These are phyloP conservation scores for Octodonta nipae DNA, from an alignment of 2,888 invertebrate species.

Conservation along the genomic window DNA sequence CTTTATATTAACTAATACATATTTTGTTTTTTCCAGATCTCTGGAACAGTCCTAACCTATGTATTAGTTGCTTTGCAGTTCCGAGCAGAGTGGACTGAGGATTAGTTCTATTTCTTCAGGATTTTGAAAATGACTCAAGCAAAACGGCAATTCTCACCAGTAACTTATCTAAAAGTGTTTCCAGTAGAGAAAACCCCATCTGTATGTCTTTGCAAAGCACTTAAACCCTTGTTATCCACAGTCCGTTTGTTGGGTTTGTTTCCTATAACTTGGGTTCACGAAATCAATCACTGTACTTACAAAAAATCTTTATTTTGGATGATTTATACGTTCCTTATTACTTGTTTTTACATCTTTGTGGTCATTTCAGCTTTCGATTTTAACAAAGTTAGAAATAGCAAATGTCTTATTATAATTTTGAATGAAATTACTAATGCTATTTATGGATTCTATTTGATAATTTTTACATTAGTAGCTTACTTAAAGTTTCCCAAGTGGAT, in stretches of 20 bases:
- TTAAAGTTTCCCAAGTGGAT: constrained; percentile 23
- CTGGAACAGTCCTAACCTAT: constrained; percentile 20
- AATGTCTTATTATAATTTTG: constrained; percentile 25
- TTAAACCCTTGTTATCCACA: constrained; percentile 19
- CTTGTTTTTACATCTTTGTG: constrained; percentile 17
- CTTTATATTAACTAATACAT: too few relatives aligned
- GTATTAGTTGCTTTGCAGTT: constrained; percentile 21
- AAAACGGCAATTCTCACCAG: too few relatives aligned
- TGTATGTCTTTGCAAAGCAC: constrained; percentile 26
- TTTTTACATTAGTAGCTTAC: constrained; percentile 21
- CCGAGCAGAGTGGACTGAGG: constrained; percentile 13
- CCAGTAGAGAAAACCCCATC: constrained; percentile 17
- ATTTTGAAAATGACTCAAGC: background rate
- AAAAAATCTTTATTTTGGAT: constrained; percentile 24
- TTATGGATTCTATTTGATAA: constrained; percentile 23
- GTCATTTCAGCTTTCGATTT: constrained; percentile 21
- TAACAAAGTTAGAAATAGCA: constrained; percentile 15
- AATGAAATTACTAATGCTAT: constrained; percentile 26
- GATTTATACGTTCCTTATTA: constrained; percentile 19
- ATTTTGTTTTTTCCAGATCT: constrained; percentile 15
- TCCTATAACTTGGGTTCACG: constrained; percentile 24
- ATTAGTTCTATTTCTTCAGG: background rate
- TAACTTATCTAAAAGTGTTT: too few relatives aligned
- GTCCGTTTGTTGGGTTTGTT: constrained; percentile 27
- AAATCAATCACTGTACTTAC: constrained; percentile 24